phyloP scores from a whole-genome alignment of 1,140 invertebrate genomes.

The Drosophila tristis region DNA sequence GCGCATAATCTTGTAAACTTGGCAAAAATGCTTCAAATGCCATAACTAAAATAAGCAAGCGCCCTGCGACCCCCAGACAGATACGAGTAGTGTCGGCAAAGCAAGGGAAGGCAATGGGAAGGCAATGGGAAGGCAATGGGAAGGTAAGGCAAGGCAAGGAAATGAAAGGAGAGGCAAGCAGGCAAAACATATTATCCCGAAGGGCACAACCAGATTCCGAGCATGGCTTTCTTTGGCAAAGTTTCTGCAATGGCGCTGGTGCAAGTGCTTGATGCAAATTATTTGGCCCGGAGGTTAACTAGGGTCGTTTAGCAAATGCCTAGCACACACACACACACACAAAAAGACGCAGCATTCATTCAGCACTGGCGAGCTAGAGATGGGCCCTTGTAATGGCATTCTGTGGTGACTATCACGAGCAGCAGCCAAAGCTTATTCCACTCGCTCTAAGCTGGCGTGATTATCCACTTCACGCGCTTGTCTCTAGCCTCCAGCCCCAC shows the following conservation, averaged over 20 bases:
- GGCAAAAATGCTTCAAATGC: slow-evolving; percentile 74
- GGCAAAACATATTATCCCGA: slow-evolving; percentile 45
- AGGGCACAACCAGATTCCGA: slow-evolving; percentile 68
- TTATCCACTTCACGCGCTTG: slow-evolving; percentile 14
- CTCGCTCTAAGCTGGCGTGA: not conserved
- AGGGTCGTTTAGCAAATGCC: slow-evolving; percentile 82
- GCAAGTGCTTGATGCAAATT: slow-evolving; percentile 81
- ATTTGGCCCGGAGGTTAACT: slow-evolving; percentile 81
- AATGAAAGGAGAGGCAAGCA: not conserved
- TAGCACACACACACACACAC: slow-evolving; percentile 54
- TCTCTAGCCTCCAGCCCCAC: not conserved
- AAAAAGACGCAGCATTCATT: slow-evolving; percentile 26
- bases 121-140: too few relatives aligned
- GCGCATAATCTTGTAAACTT: slow-evolving; percentile 82
- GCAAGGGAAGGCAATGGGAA: not conserved
- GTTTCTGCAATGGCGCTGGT: slow-evolving; percentile 48
- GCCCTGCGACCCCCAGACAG: slow-evolving; percentile 22
- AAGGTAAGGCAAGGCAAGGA: too few relatives aligned
- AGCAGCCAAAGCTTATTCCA: too few relatives aligned
- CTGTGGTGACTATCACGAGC: not conserved
- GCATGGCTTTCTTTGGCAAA: slow-evolving; percentile 49
- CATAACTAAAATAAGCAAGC: slow-evolving; percentile 81
- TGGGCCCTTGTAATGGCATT: not conserved
- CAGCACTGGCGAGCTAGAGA: not conserved
- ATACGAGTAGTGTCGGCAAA: not conserved